Evolutionary conservation across 2,888 invertebrate genomes (phyloP), one percentile per base, ranked within the genome.

Genomic region (Neoitamus cyanurus): DNA sequence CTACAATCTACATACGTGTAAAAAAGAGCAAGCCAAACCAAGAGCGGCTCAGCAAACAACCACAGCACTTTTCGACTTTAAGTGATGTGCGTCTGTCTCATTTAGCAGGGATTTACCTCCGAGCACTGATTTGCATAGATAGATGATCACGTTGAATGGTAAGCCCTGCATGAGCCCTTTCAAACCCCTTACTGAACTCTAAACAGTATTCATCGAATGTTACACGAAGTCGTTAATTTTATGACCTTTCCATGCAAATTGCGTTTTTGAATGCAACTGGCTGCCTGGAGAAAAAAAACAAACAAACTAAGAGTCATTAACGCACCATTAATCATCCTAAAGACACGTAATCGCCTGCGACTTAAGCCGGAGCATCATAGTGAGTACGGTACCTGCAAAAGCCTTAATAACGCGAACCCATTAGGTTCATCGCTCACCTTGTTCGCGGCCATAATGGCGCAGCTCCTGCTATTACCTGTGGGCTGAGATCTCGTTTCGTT

Each of bases 231-330:
- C 85, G 85, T 85, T 85, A 85, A 83, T 85, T 85, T 85, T 85
- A 85, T 83, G 83, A 85, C 84, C 85, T 83, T 85, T 85, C 84
- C 70, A 85, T 85, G 85, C 85, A 85, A 85, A 84, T 85, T 84
- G 83, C 78, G 48, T 84, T 85, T 83, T 70, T 72, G 28, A 48
- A 77, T 72, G 69, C 48, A 31, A 25, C 69, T 25, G 42, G 42
- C 34, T 77, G 58, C 36, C 15, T 36, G 28, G 20, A 68, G 34
- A 70, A 58, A 75, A 30, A 84, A 84, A 83, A 83, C 83, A 85
- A 85, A 85, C 85, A 46, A 84, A 85, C 82, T 84, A 28, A 83
- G 72, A 85, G 83, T 85, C 85, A 85, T 85, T 85, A 85, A 85
- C 85, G 70, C 72, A 36, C 37, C 85, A 85, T 85, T 85, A 85